Base-by-base conservation (phyloP, 2,113 vertebrate species). In the Cynopterus brachyotis region DNA sequence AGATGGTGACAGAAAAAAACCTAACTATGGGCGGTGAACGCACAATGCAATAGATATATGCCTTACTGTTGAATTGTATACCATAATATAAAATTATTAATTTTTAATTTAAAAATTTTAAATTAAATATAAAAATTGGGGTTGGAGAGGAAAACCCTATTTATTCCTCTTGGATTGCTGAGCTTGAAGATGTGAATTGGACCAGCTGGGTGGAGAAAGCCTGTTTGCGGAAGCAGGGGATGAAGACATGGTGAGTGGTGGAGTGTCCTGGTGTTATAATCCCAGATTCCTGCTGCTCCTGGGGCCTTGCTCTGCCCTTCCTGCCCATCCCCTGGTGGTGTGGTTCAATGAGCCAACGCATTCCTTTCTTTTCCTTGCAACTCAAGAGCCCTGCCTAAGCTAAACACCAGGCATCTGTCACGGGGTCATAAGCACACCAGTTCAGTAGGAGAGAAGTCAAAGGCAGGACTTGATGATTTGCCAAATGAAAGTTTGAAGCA, bases 401-500 rank as follows among this genome's bases (percentile, higher is more conserved):
- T 76, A 88, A 32, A 72, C 72, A 45, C 45, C 17, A 2, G 2
- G 42, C 13, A 26, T 1, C 0, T 8, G 59, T 2, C 0, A 7
- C 19, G 57, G 45, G 53, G 80, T 22, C 13, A 60, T 17, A 57
- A 69, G 64, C 37, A 69, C 40, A 24, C 4, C 45, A 60, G 35
- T 24, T 75, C 32, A 22, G 91, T 19, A 37, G 82, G 86, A 62
- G 86, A 87, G 62, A 59, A 17, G 75, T 75, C 93, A 13, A 1
- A 9, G 37, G 47, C 78, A 57, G 73, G 62, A 55, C 60, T 5
- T 26, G 59, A 30, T 30, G 62, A 26, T 26, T 40, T 53, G 78
- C 87, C 70, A 75, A 83, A 70, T 57, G 97, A 96, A 96, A 96
- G 95, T 86, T 78, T 35, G 20, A 62, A 84, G 89, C 69, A 53